Conservation (phyloP, 1,140 invertebrate species). For the Drosophila sp. region DNA sequence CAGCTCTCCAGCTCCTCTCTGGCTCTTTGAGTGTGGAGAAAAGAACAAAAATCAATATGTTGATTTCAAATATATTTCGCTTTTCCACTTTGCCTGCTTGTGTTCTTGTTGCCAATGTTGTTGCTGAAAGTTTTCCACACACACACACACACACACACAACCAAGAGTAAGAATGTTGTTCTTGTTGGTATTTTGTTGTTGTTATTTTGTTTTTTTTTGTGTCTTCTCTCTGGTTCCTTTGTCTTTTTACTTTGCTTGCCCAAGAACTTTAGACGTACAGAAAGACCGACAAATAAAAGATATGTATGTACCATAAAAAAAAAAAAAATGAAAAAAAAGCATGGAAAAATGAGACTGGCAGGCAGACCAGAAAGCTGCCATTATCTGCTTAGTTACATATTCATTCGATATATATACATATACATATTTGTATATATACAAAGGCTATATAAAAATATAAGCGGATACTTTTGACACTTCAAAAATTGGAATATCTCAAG, state of each 20-base stretch:
- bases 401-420: constrained; percentile 44
- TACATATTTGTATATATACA: constrained; percentile 40
- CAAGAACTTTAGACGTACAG: constrained; percentile 33
- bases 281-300: constrained; percentile 41
- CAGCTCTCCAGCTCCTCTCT: too few species aligned
- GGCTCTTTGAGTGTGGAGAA: constrained; percentile 26
- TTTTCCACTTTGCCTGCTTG: constrained; percentile 18
- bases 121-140: constrained; percentile 47
- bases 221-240: constrained; percentile 9
- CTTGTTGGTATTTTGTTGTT: constrained; percentile 16
- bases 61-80: constrained; percentile 71
- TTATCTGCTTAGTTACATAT: constrained; percentile 74
- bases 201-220: constrained; percentile 7
- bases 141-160: constrained; percentile 28
- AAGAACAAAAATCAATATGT: constrained; percentile 78
- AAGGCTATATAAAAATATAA: constrained; percentile 53
- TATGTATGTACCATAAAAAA: constrained; percentile 9
- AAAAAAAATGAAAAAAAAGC: too few species aligned
- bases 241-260: constrained; percentile 51
- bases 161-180: constrained; percentile 26
- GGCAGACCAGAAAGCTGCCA: constrained; percentile 42
- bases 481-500: constrained; percentile 76
- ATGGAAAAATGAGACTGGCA: neutral
- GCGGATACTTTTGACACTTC: constrained; percentile 78
- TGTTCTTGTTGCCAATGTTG: neutral